These are phyloP conservation scores for Melanotus villosus DNA, from an alignment of 2,888 invertebrate species.

Conservation along the genomic window DNA sequence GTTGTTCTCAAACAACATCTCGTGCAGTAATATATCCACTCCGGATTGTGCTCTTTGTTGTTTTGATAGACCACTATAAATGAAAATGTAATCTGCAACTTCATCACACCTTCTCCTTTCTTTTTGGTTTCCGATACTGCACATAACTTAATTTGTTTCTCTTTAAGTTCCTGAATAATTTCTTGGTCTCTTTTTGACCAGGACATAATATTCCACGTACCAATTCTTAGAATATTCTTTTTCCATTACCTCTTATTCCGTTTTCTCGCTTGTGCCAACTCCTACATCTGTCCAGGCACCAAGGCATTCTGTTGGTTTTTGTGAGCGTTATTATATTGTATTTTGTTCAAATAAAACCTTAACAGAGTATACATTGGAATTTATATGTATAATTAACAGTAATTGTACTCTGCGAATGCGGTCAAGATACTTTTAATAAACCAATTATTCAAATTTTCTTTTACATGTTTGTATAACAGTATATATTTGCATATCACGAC, in stretches of 20 bases:
- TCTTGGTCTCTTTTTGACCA: not conserved
- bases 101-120: conserved; percentile 11
- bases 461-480: too few species aligned
- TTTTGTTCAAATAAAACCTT: too few species aligned
- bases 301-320: too few species aligned
- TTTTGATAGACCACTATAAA: conserved; percentile 18
- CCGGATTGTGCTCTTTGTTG: not conserved
- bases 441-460: too few species aligned
- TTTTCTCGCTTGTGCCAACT: not conserved
- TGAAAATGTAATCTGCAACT: conserved; percentile 2
- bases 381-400: too few species aligned
- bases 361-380: too few species aligned
- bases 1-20: conserved; percentile 4
- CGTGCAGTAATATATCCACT: conserved; percentile 9
- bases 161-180: conserved; percentile 1
- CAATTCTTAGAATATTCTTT: not conserved
- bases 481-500: too few species aligned
- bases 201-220: conserved; percentile 4
- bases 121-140: conserved; percentile 17
- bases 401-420: too few species aligned
- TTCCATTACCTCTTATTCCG: not conserved
- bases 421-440: too few species aligned
- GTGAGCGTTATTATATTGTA: too few species aligned
- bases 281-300: too few species aligned
- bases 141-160: not conserved